Percentiles rank a stretch among this genome's conserved stretches.
These are phyloP conservation scores for Harpalus rufipes DNA, from an alignment of 2,888 invertebrate species.

Conservation along the genomic window DNA sequence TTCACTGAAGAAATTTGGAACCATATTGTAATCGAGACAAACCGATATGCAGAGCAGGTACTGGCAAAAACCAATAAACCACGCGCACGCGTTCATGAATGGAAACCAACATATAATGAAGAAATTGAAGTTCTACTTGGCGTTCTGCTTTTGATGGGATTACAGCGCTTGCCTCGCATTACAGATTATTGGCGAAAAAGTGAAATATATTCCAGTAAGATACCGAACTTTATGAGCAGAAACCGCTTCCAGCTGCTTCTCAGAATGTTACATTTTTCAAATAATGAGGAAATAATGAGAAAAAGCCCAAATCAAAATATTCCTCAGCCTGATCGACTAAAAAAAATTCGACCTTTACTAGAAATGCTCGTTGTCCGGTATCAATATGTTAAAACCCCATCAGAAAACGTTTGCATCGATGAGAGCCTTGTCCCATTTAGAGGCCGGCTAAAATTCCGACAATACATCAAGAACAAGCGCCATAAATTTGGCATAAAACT, in stretches of 20 bases:
- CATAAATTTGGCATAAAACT: conserved; percentile 70
- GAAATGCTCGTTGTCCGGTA: conserved; percentile 68
- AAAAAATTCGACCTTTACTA: conserved; percentile 69
- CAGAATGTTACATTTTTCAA: conserved; percentile 70
- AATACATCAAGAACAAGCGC: no score
- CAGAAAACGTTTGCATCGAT: conserved; percentile 70
- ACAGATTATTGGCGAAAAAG: conserved; percentile 56
- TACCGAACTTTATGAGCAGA: conserved; percentile 66
- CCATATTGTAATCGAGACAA: conserved; percentile 40
- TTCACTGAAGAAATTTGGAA: conserved; percentile 25
- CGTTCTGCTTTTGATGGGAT: conserved; percentile 58
- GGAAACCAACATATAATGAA: conserved; percentile 42
- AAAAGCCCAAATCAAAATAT: no score
- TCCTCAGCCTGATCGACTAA: conserved; percentile 68
- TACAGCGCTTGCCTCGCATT: conserved; percentile 17
- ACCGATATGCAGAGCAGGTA: conserved; percentile 42
- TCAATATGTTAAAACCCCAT: conserved; percentile 69
- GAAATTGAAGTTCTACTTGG: conserved; percentile 54
- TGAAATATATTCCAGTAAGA: conserved; percentile 43
- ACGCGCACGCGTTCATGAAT: conserved; percentile 31
- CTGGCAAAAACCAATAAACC: neutral
- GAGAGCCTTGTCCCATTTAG: conserved; percentile 71
- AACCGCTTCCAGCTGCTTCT: conserved; percentile 69
- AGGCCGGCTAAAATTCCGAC: conserved; percentile 70
- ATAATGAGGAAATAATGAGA: no score